Conservation (phyloP, 2,888 invertebrate genomes). For the Electrophaes corylata region DNA sequence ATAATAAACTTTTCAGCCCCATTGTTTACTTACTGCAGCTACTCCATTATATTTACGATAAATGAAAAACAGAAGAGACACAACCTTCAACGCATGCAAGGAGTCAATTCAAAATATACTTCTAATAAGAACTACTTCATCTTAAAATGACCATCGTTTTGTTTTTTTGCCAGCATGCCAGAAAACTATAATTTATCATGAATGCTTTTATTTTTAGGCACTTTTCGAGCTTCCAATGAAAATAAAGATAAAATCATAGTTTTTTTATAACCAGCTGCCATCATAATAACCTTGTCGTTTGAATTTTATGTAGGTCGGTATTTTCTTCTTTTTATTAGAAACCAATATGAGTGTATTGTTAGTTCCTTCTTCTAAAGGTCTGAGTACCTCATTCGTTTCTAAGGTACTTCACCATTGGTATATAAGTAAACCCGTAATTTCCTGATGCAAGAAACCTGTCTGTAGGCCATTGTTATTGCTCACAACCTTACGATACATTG, state of each 20-base stretch:
- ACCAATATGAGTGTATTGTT: not conserved
- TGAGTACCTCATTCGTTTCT: too few species aligned
- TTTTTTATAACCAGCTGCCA: slow-evolving; percentile 32
- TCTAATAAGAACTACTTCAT: too few species aligned
- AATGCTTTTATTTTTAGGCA: slow-evolving; percentile 21
- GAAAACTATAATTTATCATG: slow-evolving; percentile 23
- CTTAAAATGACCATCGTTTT: not conserved
- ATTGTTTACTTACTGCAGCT: too few species aligned
- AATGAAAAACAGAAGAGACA: too few species aligned
- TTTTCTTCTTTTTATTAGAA: slow-evolving; percentile 8
- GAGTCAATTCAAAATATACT: too few species aligned
- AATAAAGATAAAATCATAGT: slow-evolving; percentile 37
- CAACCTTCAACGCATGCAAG: too few species aligned
- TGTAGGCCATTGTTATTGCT: not conserved
- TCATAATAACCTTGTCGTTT: slow-evolving; percentile 34
- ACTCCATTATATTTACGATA: too few species aligned
- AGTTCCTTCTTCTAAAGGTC: too few species aligned
- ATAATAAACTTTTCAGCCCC: too few species aligned
- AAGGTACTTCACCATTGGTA: too few species aligned
- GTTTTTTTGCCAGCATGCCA: not conserved
- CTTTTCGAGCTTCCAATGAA: slow-evolving; percentile 30
- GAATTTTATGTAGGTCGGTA: slow-evolving; percentile 29
- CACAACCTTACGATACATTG: not conserved
- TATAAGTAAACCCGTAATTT: too few species aligned
- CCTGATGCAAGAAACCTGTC: not conserved